Percentiles rank a stretch among this genome's conserved stretches.
Conservation (phyloP, 2,113 vertebrate species). For the Dolichallabes microphthalmus region DNA sequence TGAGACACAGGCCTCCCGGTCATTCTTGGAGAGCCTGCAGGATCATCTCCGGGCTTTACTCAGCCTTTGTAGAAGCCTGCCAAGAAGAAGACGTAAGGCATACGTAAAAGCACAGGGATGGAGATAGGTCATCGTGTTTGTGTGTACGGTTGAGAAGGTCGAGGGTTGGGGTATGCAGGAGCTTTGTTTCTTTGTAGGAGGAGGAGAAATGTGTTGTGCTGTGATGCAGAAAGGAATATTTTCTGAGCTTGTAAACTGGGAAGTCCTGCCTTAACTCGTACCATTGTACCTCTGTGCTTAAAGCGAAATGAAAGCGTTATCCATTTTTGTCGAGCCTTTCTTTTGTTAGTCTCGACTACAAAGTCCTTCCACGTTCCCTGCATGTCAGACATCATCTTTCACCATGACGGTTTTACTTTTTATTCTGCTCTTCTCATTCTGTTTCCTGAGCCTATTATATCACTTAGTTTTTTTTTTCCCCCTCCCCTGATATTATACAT, state of each 20-base stretch:
- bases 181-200: neutral
- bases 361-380: neutral
- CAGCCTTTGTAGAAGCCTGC: constrained; percentile 27
- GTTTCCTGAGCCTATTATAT: neutral
- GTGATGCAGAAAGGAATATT: neutral
- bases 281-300: neutral
- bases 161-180: neutral
- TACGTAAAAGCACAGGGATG: neutral
- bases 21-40: constrained; percentile 44
- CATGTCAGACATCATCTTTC: neutral
- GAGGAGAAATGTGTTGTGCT: neutral
- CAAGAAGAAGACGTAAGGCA: constrained; percentile 1
- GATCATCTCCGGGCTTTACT: constrained; percentile 59
- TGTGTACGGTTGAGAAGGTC: neutral
- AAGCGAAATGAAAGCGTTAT: neutral
- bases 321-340: neutral
- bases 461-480: neutral
- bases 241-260: neutral
- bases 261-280: neutral
- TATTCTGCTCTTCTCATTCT: neutral
- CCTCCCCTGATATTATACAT: constrained; percentile 2
- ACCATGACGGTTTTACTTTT: neutral
- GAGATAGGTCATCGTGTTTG: neutral
- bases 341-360: neutral
- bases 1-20: constrained; percentile 51